Evolutionary conservation across 2,888 invertebrate genomes (phyloP), one percentile per base, ranked within the genome.

Genomic region (Hyppa rectilinea): DNA sequence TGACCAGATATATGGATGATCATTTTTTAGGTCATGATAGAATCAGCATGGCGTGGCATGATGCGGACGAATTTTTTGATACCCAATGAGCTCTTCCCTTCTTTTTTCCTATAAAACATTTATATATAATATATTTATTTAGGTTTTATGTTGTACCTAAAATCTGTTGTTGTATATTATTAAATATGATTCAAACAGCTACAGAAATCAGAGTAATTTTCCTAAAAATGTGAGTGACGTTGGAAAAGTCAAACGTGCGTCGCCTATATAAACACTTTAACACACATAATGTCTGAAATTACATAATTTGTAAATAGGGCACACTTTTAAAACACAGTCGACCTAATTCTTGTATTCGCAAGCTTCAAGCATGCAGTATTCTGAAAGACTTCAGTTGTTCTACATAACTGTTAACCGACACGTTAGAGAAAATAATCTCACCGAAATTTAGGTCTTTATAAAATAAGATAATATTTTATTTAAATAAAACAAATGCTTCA

Each of bases 401-500:
- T 78, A 90, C 75, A 87, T 89, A 53, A 80, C 85, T 87, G 86
- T 84, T 88, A 88, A 85, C 84, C 80, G 75, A 86, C 77, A 82
- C 82, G 81, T 84, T 80, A 82, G 78, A 80, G 79, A 89, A 89
- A 88, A 89, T 89, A 90, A 88, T 86, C 82, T 82, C 55, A 84
- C 85, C 88, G 87, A 90, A 90, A 93, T 92, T 89, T 91, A 89
- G 91, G 91, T 90, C 89, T 92, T 89, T 88, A 89, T 90, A 89
- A 91, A 90, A 91, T 90, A 86, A 89, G 87, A 89, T 87, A 87
- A 77, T 47, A 82, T n/a, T n/a, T n/a, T 87, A 84, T 87, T 86
- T 71, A 81, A 88, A 85, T 85, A 92, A 90, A 89, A 91, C 89
- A 89, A 91, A 90, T 87, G 87, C 87, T 85, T 73, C 75, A 77